phyloP scores from a whole-genome alignment of 2,113 vertebrate species.

The Alouatta palliata region DNA sequence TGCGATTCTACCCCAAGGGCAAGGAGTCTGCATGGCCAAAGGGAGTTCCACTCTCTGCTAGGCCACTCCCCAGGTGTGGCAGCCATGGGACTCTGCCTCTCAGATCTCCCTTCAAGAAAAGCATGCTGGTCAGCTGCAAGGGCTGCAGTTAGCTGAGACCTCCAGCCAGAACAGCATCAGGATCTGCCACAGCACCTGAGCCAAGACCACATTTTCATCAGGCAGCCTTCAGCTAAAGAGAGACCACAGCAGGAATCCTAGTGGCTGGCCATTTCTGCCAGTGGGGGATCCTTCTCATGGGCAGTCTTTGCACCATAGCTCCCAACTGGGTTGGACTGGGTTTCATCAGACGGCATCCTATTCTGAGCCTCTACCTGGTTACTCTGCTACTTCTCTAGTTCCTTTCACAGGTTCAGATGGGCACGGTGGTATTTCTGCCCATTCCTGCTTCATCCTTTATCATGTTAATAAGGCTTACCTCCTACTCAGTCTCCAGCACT shows the following conservation, averaged over 20 bases:
- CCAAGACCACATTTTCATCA: neutral
- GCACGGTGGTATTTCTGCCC: neutral
- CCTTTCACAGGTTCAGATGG: neutral
- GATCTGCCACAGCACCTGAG: neutral
- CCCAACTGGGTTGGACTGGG: neutral
- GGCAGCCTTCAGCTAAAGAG: neutral
- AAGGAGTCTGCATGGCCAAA: neutral
- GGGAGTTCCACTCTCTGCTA: neutral
- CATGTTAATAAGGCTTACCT: neutral
- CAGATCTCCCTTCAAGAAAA: neutral
- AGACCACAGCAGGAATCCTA: neutral
- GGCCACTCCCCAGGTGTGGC: no score
- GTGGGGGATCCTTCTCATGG: neutral
- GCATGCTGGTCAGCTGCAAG: neutral
- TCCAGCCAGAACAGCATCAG: neutral
- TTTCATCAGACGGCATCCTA: neutral
- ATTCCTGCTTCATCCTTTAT: neutral
- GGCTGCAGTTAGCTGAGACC: neutral
- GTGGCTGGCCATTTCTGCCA: neutral
- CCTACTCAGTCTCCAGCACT: no score
- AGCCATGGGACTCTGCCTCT: neutral
- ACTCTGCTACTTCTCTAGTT: neutral
- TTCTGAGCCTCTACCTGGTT: no score
- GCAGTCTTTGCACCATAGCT: neutral
- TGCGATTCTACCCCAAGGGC: neutral